Evolutionary conservation across 1,140 invertebrate species (phyloP).

Genomic region (Grapholita molesta): DNA sequence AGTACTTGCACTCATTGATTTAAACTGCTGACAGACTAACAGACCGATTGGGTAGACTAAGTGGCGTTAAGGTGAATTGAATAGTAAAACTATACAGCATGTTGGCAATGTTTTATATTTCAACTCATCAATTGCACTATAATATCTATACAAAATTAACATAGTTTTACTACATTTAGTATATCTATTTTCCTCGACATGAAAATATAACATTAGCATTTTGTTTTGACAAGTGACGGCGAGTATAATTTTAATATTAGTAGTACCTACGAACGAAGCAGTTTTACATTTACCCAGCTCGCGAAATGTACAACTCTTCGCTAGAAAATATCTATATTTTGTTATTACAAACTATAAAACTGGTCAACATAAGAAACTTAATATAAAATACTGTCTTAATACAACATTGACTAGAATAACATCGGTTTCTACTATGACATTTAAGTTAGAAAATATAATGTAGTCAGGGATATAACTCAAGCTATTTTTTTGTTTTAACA

Average conservation of each 20-base stretch:
- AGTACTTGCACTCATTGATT: too few species aligned
- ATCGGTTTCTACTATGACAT: constrained; percentile 20
- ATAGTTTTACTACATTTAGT: constrained; percentile 18
- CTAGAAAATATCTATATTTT: constrained; percentile 25
- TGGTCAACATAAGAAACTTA: constrained; percentile 28
- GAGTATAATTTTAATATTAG: constrained; percentile 26
- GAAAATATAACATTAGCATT: constrained; percentile 35
- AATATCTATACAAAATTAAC: constrained; percentile 63
- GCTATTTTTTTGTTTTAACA: constrained; percentile 24
- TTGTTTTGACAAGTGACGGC: constrained; percentile 23
- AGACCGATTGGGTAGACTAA: too few species aligned
- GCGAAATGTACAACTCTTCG: constrained; percentile 67
- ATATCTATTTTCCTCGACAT: constrained; percentile 23
- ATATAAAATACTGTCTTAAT: constrained; percentile 35
- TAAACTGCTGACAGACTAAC: too few species aligned
- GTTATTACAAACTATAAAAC: constrained; percentile 20
- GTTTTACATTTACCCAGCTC: constrained; percentile 73
- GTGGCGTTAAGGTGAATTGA: not conserved
- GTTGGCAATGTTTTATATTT: constrained; percentile 68
- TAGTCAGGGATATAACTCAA: not conserved
- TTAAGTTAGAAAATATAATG: not conserved
- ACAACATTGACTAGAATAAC: constrained; percentile 40
- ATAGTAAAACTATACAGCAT: constrained; percentile 33
- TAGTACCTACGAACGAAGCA: constrained; percentile 34
- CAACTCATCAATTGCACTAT: constrained; percentile 65